Evolutionary conservation across 2,888 invertebrate genomes (phyloP).

Genomic region (Coremacera marginata): DNA sequence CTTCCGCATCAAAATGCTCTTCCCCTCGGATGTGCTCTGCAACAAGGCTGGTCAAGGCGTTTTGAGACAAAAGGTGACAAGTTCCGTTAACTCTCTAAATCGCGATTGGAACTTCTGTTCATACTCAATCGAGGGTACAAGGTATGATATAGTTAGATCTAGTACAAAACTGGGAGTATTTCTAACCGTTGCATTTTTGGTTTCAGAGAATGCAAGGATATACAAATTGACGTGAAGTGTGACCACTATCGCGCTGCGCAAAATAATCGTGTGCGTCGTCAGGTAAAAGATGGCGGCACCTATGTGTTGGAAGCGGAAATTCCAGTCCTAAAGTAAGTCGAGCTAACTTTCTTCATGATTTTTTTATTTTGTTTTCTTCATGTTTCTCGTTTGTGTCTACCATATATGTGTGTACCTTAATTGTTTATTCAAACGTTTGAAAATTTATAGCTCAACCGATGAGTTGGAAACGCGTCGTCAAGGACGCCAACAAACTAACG

Average conservation of each 20-base stretch:
- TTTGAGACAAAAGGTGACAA: slow-evolving; percentile 87
- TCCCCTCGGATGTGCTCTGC: slow-evolving; percentile 96
- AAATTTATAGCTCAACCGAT: slow-evolving; percentile 61
- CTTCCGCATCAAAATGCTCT: slow-evolving; percentile 92
- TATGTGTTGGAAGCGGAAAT: slow-evolving; percentile 86
- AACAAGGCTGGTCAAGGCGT: slow-evolving; percentile 96
- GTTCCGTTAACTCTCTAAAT: slow-evolving; percentile 90
- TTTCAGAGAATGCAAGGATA: slow-evolving; percentile 87
- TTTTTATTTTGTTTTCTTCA: slow-evolving; percentile 21
- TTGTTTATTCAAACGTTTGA: slow-evolving; percentile 26
- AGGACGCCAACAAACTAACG: slow-evolving; percentile 83
- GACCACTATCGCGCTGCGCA: slow-evolving; percentile 77
- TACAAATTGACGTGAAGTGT: slow-evolving; percentile 92
- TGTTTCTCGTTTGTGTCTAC: slow-evolving; percentile 29
- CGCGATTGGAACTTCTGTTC: slow-evolving; percentile 98
- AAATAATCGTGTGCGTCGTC: slow-evolving; percentile 76
- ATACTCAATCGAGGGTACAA: slow-evolving; percentile 83
- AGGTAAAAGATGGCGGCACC: slow-evolving; percentile 79
- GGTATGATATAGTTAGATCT: slow-evolving; percentile 51
- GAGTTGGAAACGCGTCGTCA: slow-evolving; percentile 72
- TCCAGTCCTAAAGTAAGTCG: slow-evolving; percentile 87
- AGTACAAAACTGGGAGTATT: not conserved
- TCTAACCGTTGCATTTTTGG: not conserved
- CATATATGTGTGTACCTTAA: slow-evolving; percentile 40
- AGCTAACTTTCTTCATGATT: not conserved